Evolutionary conservation across 1,140 invertebrate genomes (phyloP).

Genomic region (Protaetia brevitarsis): DNA sequence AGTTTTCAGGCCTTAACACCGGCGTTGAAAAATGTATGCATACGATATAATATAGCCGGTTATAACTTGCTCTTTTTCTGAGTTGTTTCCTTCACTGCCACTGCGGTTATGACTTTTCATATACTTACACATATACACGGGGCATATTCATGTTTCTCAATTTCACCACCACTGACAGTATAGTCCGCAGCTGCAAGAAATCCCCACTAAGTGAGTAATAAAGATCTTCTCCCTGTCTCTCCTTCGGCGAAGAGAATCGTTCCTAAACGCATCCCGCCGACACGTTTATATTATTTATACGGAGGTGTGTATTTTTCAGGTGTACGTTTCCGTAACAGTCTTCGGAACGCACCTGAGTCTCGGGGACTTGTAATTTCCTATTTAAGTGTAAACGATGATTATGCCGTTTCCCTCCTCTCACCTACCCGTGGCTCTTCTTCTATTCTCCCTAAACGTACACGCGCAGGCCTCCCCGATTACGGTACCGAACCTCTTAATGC

Average conservation of each 20-base stretch:
- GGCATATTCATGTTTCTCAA: constrained; percentile 26
- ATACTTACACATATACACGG: constrained; percentile 19
- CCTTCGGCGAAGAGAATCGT: constrained; percentile 15
- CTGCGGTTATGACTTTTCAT: constrained; percentile 29
- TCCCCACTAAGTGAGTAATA: constrained; percentile 27
- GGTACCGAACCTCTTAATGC: not conserved
- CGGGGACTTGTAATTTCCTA: constrained; percentile 15
- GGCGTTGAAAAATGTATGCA: constrained; percentile 10
- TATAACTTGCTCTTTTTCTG: constrained; percentile 18
- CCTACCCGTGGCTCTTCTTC: not conserved
- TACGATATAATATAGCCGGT: constrained; percentile 12
- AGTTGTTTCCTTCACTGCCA: constrained; percentile 27
- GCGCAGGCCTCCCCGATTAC: not conserved
- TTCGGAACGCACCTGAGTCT: not conserved
- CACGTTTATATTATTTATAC: constrained; percentile 24
- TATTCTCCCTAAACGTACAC: not conserved
- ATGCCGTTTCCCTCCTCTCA: not conserved
- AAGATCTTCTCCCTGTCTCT: constrained; percentile 26
- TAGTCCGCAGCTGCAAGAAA: constrained; percentile 26
- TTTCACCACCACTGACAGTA: constrained; percentile 3
- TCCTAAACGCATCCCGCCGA: constrained; percentile 2
- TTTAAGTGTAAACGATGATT: constrained; percentile 23
- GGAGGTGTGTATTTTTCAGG: constrained; percentile 16
- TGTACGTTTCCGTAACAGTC: constrained; percentile 9
- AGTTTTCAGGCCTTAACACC: constrained; percentile 14